Evolutionary conservation across 2,113 vertebrate genomes (phyloP), one percentile per base, ranked within the genome.

Genomic region (Capreolus pygargus): DNA sequence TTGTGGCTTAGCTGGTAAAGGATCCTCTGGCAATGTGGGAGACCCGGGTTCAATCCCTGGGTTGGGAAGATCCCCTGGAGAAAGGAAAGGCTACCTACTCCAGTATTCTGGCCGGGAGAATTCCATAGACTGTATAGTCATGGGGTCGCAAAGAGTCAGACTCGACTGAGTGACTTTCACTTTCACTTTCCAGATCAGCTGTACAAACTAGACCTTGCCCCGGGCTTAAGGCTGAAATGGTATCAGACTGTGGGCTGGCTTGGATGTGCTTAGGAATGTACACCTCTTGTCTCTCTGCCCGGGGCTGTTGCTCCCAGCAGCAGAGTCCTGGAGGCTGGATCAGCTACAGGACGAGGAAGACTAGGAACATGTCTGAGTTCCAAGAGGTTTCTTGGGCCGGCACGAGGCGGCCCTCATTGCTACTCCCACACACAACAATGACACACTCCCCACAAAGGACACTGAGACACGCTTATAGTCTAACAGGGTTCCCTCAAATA

Each of bases 401-500:
- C 8, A 67, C 36, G 94, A 96, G 79, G 60, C 92, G 78, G 47
- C 1, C 2, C 47, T 84, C 81, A n/a, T 52, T 25, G 89, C 30
- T 60, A 76, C 64, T 90, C 93, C 83, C 64, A 94, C 70, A 47
- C 60, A 84, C 58, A 95, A 43, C 33, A 74, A 70, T 85, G 88
- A 89, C 45, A 94, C 52, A 55, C 14, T 70, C 76, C 50, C 33
- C 67, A 93, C 67, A 70, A 86, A 96, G 87, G 78, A 82, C 67
- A 94, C 47, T 1, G 58, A 87, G 91, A 90, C 57, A 74, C 79
- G 78, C 86, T 86, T 91, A 43, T 23, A 79, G 52, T 88, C 94
- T 97, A 88, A 92, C 64, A 67, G 27, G 87, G 85, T 83, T 96
- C 74, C 57, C 55, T 87, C 78, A 94, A 67, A 95, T 25, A 82